These are phyloP conservation scores for Drosophila neotestacea DNA, from an alignment of 2,888 invertebrate species.

Conservation along the genomic window DNA sequence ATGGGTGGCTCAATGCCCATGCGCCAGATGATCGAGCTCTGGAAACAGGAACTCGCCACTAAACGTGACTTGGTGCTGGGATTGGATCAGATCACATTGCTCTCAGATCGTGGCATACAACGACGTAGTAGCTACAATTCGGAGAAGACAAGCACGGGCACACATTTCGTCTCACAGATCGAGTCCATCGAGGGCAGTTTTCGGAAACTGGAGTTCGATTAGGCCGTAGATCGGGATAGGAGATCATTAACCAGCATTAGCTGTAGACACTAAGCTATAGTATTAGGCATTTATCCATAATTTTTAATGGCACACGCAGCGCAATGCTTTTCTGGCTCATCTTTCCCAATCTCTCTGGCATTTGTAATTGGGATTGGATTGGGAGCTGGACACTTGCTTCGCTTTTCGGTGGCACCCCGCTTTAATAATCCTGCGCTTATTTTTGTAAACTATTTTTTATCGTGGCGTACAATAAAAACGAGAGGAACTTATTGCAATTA, in stretches of 20 bases:
- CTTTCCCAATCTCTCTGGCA: conserved; percentile 15
- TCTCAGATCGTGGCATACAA: conserved; percentile 88
- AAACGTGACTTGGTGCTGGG: conserved; percentile 88
- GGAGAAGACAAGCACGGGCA: conserved; percentile 77
- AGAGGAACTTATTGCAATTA: conserved; percentile 44
- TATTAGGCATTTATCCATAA: conserved; percentile 68
- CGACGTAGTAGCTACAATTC: conserved; percentile 80
- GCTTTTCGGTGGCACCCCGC: conserved; percentile 75
- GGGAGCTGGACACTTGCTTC: conserved; percentile 59
- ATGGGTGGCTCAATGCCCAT: conserved; percentile 90
- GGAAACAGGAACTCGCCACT: conserved; percentile 88
- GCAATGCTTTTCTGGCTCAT: conserved; percentile 66
- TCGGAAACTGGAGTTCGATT: conserved; percentile 90
- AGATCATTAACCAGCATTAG: conserved; percentile 3
- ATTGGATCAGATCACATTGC: conserved; percentile 88
- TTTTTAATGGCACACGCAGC: conserved; percentile 54
- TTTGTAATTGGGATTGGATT: conserved; percentile 9
- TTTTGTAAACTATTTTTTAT: conserved; percentile 62
- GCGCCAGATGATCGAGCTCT: conserved; percentile 90
- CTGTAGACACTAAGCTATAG: conserved; percentile 53
- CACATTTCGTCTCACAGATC: conserved; percentile 82
- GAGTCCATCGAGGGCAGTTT: conserved; percentile 88
- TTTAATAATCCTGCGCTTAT: conserved; percentile 75
- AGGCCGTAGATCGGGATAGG: conserved; percentile 44
- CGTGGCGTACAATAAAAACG: conserved; percentile 63